Conservation (phyloP, 1,140 invertebrate species). For the Hylaeus volcanicus region DNA sequence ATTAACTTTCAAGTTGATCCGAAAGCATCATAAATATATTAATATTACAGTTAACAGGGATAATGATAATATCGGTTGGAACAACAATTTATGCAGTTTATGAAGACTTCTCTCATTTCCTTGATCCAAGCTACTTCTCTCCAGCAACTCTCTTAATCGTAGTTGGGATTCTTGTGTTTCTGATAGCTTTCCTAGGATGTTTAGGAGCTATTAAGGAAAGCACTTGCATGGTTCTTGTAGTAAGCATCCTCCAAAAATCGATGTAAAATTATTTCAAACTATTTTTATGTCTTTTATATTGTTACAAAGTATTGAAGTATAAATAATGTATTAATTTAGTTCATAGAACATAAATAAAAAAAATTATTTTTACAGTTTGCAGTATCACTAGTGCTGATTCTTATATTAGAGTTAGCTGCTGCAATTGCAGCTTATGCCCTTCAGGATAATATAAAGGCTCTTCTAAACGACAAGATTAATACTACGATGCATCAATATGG, state of each 20-base stretch:
- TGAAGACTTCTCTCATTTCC: slow-evolving; percentile 86
- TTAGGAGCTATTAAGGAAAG: slow-evolving; percentile 91
- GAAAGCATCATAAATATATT: slow-evolving; percentile 4
- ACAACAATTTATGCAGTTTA: slow-evolving; percentile 88
- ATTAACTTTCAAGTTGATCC: not conserved
- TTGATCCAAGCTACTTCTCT: slow-evolving; percentile 85
- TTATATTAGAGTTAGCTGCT: slow-evolving; percentile 90
- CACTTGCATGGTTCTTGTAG: slow-evolving; percentile 88
- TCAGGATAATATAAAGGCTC: slow-evolving; percentile 82
- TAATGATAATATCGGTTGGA: slow-evolving; percentile 89
- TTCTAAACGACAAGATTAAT: slow-evolving; percentile 83
- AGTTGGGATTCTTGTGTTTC: slow-evolving; percentile 88
- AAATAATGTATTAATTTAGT: not conserved
- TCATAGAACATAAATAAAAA: slow-evolving; percentile 7
- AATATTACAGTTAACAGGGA: slow-evolving; percentile 84
- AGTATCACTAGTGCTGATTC: slow-evolving; percentile 87
- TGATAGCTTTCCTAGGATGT: slow-evolving; percentile 90
- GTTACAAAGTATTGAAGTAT: not conserved
- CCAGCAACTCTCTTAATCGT: slow-evolving; percentile 88
- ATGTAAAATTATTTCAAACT: too few relatives aligned
- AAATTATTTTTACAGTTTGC: slow-evolving; percentile 85
- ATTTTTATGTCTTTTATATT: too few relatives aligned
- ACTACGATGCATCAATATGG: slow-evolving; percentile 82
- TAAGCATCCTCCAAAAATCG: slow-evolving; percentile 18
- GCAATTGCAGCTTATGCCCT: slow-evolving; percentile 90